phyloP scores from a whole-genome alignment of 2,888 invertebrate species.

The Uloborus plumipes region DNA sequence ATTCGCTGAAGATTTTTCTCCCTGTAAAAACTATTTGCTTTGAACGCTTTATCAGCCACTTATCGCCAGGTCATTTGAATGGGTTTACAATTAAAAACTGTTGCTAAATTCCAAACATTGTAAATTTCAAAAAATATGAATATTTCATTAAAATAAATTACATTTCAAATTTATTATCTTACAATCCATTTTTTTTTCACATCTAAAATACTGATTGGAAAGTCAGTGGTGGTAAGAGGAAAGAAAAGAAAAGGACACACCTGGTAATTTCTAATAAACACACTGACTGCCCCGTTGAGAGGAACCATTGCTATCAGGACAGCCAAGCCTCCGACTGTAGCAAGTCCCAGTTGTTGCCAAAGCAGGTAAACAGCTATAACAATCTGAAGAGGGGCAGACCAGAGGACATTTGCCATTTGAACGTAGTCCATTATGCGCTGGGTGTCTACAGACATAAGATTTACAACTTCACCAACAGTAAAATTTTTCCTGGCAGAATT shows the following conservation, averaged over 20 bases:
- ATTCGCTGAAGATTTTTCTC: too few species aligned
- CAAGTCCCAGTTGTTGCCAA: slow-evolving; percentile 67
- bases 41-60: too few species aligned
- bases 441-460: slow-evolving; percentile 70
- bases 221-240: too few species aligned
- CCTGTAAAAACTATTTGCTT: too few species aligned
- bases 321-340: slow-evolving; percentile 73
- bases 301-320: slow-evolving; percentile 74
- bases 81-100: too few species aligned
- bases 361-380: slow-evolving; percentile 64
- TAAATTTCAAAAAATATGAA: too few species aligned
- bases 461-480: slow-evolving; percentile 75
- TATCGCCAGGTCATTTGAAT: too few species aligned
- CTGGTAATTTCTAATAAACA: slow-evolving; percentile 60
- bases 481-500: slow-evolving; percentile 72
- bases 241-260: slow-evolving; percentile 11
- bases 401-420: slow-evolving; percentile 70
- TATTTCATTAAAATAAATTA: too few species aligned
- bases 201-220: too few species aligned
- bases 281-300: slow-evolving; percentile 69
- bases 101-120: too few species aligned
- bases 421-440: slow-evolving; percentile 70
- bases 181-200: too few species aligned
- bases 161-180: too few species aligned
- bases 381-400: slow-evolving; percentile 71